Evolutionary conservation across 1,140 invertebrate species (phyloP), one percentile per base, ranked within the genome.

Genomic region (Druon quercuslanigerum): DNA sequence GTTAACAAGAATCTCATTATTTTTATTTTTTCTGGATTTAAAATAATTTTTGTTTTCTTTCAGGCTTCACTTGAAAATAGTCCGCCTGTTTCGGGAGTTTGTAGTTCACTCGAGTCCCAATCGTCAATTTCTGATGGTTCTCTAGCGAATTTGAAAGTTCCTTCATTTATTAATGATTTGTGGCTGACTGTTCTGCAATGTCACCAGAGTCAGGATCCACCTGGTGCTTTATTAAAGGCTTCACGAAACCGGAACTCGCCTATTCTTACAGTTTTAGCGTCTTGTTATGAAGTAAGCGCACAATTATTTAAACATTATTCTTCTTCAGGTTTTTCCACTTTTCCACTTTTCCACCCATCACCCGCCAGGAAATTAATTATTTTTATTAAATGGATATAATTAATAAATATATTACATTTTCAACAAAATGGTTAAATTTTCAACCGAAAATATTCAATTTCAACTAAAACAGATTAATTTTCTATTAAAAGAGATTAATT

Each of bases 191-290:
- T 94, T 66, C 91, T 94, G 7, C 92, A 92, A 33, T 95, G 94
- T 82, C 94, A 95, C 82, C 93, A 94, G 50, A 94, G 93, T 72
- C 93, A 93, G 80, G 94, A 95, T 89, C 94, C 94, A 57, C 94
- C 94, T 1, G 92, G 92, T 33, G 92, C 93, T 40, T 86, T 95
- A 16, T 82, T 95, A 0, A 92, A 91, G 50, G 93, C 93, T 8
- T 93, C 94, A 8, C 90, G 92, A 19, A 71, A 90, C 11, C 92
- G 92, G 72, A 89, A 91, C 20, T 92, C 92, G 77, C 94, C 94
- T 0, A 84, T 95, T 71, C 86, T 94, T 3, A 92, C 93, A 25
- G 90, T 95, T 52, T 88, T 95, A 11, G 94, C 94, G 20, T 94
- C 93, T 60, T 94, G 93, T 86, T 95, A 95, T 83, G 94, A 95